Evolutionary conservation across 2,888 invertebrate genomes (phyloP), one percentile per base, ranked within the genome.

Genomic region (Pandemis heparana): DNA sequence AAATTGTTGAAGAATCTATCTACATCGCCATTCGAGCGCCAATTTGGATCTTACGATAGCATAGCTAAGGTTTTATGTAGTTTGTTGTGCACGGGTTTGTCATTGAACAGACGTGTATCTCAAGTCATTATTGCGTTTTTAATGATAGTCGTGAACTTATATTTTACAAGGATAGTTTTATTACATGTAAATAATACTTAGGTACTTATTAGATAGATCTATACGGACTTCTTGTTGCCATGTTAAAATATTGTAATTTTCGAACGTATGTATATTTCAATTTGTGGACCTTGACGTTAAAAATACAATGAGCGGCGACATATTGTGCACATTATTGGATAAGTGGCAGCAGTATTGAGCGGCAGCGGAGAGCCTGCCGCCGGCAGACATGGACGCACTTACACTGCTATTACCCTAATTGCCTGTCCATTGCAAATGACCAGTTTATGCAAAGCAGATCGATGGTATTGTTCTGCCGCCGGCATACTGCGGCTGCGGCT

Each of bases 101-200:
- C 61, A 62, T 67, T 62, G 46, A 62, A 41, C 62, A 62, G 53
- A 60, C 38, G 18, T 64, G 38, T 7, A 18, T 32, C 32, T 51
- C 43, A 16, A 53, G 51, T 61, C 51, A 60, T 51, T 16, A 23
- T 23, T 48, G 60, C 39, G 53, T 43, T 69, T 63, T 65, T 72
- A 46, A 62, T 67, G 67, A 43, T 18, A 18, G 67, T 46, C 23
- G 62, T 72, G 63, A 56, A 14, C 72, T 61, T n/a, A 66, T 67
- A 14, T 67, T 72, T 16, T 46, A 43, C 72, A 62, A 67, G 38
- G 53, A 61, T 18, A 18, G 71, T 53, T 66, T 72, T 62, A 67
- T 56, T 43, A 63, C n/a, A 41, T 46, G 12, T 43, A 43, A 53
- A 18, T 53, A 53, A 53, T 18, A 53, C 1, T 2, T 32, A 32